Percentiles rank a stretch among this genome's conserved stretches.
phyloP scores from a whole-genome alignment of 2,113 vertebrate species.

The Lasiurus cinereus region DNA sequence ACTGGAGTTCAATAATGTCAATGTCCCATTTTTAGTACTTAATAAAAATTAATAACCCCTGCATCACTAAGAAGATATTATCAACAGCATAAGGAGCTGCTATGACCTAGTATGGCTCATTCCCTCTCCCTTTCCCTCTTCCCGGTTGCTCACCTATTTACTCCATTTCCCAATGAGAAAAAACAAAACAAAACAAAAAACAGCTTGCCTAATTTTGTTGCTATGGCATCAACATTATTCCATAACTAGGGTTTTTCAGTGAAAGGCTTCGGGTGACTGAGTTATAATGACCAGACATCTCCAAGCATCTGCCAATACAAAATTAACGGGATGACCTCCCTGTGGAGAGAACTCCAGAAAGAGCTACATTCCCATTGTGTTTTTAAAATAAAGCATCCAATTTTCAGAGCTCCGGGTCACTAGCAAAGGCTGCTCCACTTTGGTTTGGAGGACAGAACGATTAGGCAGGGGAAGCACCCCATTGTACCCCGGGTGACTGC shows the following conservation, averaged over 20 bases:
- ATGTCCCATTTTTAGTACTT: background rate
- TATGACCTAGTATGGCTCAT: background rate
- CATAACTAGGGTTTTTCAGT: conserved; percentile 74
- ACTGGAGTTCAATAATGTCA: background rate
- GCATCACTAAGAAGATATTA: background rate
- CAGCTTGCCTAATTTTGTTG: conserved; percentile 7
- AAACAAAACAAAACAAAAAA: background rate
- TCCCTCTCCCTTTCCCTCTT: background rate
- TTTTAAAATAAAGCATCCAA: conserved; percentile 56
- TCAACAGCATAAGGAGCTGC: background rate
- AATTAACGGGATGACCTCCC: conserved; percentile 53
- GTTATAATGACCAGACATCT: conserved; percentile 60
- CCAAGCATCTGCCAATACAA: conserved; percentile 64
- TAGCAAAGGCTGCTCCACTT: background rate
- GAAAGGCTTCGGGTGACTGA: conserved; percentile 43
- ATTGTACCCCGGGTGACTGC: background rate
- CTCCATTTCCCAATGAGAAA: background rate
- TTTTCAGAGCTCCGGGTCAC: background rate
- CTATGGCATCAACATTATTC: background rate
- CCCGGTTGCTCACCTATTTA: background rate
- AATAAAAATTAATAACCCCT: background rate
- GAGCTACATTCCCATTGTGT: conserved; percentile 14
- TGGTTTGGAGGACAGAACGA: background rate
- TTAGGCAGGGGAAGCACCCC: background rate
- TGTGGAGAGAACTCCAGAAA: conserved; percentile 47